phyloP scores from a whole-genome alignment of 2,797 vertebrate genomes.

The Betta splendens region DNA sequence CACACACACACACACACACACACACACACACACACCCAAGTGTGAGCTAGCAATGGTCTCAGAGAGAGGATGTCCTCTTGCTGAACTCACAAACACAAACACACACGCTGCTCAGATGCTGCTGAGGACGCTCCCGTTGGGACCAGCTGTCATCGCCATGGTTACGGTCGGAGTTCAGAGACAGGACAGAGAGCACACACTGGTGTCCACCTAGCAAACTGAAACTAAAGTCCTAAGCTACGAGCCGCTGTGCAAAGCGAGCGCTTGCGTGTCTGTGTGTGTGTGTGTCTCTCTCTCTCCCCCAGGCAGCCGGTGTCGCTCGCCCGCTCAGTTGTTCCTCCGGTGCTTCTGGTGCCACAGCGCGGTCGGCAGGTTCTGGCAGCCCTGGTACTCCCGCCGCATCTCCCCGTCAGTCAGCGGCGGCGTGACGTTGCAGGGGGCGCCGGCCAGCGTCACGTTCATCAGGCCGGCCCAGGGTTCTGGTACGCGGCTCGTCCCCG shows the following conservation, averaged over 20 bases:
- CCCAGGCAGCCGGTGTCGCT: background rate
- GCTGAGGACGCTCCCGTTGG: slow-evolving; percentile 55
- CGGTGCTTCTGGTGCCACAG: slow-evolving; percentile 81
- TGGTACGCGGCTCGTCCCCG: slow-evolving; percentile 51
- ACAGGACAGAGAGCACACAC: slow-evolving; percentile 56
- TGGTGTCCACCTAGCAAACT: slow-evolving; percentile 24
- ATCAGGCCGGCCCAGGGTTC: slow-evolving; percentile 71
- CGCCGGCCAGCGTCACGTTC: slow-evolving; percentile 82
- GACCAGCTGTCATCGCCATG: slow-evolving; percentile 54
- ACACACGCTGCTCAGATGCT: slow-evolving; percentile 36
- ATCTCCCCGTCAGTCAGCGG: slow-evolving; percentile 81
- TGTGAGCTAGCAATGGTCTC: slow-evolving; percentile 39
- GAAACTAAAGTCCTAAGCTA: slow-evolving; percentile 25
- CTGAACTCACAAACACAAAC: slow-evolving; percentile 66
- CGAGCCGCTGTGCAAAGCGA: slow-evolving; percentile 7
- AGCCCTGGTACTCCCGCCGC: slow-evolving; percentile 83
- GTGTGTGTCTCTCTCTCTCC: slow-evolving; percentile 12
- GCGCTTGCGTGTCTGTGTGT: slow-evolving; percentile 17
- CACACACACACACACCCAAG: slow-evolving; percentile 56
- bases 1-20: no score
- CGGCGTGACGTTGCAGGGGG: slow-evolving; percentile 82
- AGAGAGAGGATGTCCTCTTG: slow-evolving; percentile 66
- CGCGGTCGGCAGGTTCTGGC: slow-evolving; percentile 85
- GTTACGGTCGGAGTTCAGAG: slow-evolving; percentile 56
- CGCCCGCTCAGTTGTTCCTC: slow-evolving; percentile 34